Evolutionary conservation across 1,140 invertebrate species (phyloP).

Genomic region (Rhagoletis zephyria): DNA sequence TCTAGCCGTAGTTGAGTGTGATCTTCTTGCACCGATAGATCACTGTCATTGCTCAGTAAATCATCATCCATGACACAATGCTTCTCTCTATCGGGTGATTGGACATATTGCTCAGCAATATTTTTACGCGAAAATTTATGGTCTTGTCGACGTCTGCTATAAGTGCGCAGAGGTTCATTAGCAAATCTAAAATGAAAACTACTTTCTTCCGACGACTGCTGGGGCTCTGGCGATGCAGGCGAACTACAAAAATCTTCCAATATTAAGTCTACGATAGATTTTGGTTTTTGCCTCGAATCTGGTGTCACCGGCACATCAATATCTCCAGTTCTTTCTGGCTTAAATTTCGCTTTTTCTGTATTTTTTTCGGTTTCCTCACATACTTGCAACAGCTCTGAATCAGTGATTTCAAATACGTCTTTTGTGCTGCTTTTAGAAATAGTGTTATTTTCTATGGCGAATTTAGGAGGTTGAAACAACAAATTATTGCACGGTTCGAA

Average conservation of each 20-base stretch:
- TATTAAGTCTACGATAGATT: slow-evolving; percentile 55
- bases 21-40: slow-evolving; percentile 55
- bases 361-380: slow-evolving; percentile 45
- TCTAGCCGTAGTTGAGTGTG: neutral
- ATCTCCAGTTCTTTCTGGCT: neutral
- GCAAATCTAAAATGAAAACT: slow-evolving; percentile 43
- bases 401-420: slow-evolving; percentile 44
- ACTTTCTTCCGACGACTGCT: neutral
- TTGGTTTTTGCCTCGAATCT: neutral
- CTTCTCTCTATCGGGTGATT: neutral
- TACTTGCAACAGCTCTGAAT: slow-evolving; percentile 37
- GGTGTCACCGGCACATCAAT: neutral
- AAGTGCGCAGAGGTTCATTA: slow-evolving; percentile 41
- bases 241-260: slow-evolving; percentile 56
- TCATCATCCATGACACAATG: slow-evolving; percentile 12
- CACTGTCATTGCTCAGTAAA: slow-evolving; percentile 41
- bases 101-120: slow-evolving; percentile 27
- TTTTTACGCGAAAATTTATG: neutral
- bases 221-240: neutral
- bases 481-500: slow-evolving; percentile 37
- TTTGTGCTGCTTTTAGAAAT: neutral
- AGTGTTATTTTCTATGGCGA: neutral
- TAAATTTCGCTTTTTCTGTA: neutral
- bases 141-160: slow-evolving; percentile 25
- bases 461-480: neutral